These are phyloP conservation scores for Argya squamiceps DNA, from an alignment of 2,797 vertebrate species.

Conservation along the genomic window DNA sequence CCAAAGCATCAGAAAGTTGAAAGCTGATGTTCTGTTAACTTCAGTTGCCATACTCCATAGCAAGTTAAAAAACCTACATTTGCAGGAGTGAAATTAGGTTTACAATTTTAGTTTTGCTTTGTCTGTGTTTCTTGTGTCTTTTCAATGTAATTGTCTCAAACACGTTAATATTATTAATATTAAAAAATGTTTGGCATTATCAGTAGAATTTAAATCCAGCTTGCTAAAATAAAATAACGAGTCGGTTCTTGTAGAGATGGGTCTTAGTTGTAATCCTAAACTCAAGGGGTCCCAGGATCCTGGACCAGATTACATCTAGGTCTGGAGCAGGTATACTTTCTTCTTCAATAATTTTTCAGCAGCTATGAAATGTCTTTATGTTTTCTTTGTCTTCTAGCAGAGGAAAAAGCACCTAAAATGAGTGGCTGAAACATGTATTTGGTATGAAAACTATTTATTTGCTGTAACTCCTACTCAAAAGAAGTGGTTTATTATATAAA, in stretches of 20 bases:
- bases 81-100: not conserved
- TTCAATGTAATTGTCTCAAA: not conserved
- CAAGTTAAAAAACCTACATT: not conserved
- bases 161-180: not conserved
- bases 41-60: not conserved
- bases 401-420: not conserved
- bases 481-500: not conserved
- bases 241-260: not conserved
- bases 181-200: not conserved
- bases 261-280: not conserved
- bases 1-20: not conserved
- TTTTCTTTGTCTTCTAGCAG: not conserved
- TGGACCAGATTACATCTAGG: not conserved
- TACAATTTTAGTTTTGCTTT: not conserved
- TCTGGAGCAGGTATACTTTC: not conserved
- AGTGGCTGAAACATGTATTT: not conserved
- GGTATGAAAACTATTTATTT: constrained; percentile 10
- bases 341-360: not conserved
- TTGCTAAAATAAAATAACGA: not conserved
- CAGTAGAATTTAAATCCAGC: not conserved
- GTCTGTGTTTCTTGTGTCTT: not conserved
- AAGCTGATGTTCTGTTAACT: not conserved
- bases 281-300: not conserved
- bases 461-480: not conserved
- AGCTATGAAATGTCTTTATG: not conserved